A percentile compares a stretch with the other conserved stretches of the same genome.
Evolutionary conservation across 2,797 vertebrate genomes (phyloP).

Genomic region (Amazona finschi): DNA sequence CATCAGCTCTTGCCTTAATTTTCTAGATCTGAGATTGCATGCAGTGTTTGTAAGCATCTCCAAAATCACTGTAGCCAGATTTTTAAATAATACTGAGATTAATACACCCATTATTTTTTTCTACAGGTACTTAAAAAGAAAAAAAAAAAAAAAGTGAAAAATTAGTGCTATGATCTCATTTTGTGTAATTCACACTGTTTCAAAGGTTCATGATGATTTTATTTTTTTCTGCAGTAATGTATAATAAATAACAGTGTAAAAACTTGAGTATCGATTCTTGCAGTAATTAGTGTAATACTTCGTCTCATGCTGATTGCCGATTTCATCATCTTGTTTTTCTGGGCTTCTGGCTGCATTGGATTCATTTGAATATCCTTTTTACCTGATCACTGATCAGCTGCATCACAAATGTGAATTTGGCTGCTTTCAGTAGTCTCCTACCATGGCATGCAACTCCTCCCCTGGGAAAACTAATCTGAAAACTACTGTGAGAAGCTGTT

Average conservation of each 20-base stretch:
- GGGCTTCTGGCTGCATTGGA: neutral
- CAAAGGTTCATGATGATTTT: neutral
- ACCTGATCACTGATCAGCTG: neutral
- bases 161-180: rapidly evolving
- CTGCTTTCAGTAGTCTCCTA: neutral
- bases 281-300: neutral
- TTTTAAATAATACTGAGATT: neutral
- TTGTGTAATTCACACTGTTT: neutral
- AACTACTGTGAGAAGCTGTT: neutral
- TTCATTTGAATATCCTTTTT: neutral
- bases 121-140: neutral
- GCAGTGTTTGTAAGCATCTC: neutral
- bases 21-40: neutral
- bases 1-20: neutral
- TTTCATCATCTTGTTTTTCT: neutral
- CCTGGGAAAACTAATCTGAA: neutral
- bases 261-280: neutral
- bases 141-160: neutral
- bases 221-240: neutral
- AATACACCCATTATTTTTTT: neutral
- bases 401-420: neutral
- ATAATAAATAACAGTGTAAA: neutral
- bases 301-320: neutral
- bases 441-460: neutral
- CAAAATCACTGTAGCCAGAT: neutral